A percentile compares a stretch with the other conserved stretches of the same genome.
phyloP scores from a whole-genome alignment of 2,797 vertebrate genomes.

The Botia kubotai region DNA sequence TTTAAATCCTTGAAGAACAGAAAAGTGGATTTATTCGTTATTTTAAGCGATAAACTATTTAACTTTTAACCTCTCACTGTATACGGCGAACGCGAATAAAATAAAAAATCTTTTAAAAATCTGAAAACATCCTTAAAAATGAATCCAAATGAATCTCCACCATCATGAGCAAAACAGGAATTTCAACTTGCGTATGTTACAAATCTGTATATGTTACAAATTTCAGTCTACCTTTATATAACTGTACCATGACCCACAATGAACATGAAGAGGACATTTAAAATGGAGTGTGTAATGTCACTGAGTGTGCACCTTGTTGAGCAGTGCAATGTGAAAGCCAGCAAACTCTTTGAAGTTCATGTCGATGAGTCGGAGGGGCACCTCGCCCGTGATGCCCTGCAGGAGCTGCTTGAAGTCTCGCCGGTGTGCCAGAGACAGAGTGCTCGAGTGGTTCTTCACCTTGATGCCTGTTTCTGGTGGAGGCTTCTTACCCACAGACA shows the following conservation, averaged over 20 bases:
- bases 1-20: conserved; percentile 87
- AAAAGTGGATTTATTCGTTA: neutral
- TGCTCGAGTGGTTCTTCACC: conserved; percentile 92
- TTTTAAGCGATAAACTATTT: neutral
- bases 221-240: neutral
- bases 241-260: neutral
- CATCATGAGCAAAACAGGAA: too few relatives aligned
- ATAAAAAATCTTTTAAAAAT: too few relatives aligned
- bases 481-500: conserved; percentile 95
- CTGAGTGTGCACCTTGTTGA: conserved; percentile 87
- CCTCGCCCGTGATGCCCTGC: conserved; percentile 90
- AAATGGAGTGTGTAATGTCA: neutral
- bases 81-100: too few relatives aligned
- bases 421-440: conserved; percentile 86
- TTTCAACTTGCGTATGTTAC: too few relatives aligned
- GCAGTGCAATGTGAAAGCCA: conserved; percentile 92
- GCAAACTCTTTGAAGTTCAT: conserved; percentile 94
- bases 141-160: too few relatives aligned
- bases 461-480: conserved; percentile 95
- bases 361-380: conserved; percentile 84
- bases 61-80: too few relatives aligned
- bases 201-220: neutral
- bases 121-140: too few relatives aligned
- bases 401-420: conserved; percentile 92
- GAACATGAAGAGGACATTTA: conserved; percentile 20